Conservation (phyloP, 1,140 invertebrate genomes). For the Coelopa frigida region DNA sequence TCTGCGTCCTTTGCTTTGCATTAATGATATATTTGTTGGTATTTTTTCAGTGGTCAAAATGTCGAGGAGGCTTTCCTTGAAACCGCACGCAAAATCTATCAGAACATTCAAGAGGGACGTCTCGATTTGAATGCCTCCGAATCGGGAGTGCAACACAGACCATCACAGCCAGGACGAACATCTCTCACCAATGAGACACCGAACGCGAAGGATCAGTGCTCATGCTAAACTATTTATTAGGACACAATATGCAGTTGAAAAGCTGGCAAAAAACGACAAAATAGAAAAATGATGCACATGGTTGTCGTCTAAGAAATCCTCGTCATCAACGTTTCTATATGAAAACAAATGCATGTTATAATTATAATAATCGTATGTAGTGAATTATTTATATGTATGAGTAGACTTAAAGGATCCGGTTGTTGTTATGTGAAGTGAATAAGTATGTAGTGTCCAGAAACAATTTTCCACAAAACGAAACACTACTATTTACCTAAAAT, state of each 20-base stretch:
- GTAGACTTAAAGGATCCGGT: too few relatives aligned
- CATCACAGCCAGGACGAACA: slow-evolving; percentile 72
- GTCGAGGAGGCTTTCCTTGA: slow-evolving; percentile 99
- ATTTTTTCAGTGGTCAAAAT: slow-evolving; percentile 84
- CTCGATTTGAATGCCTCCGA: slow-evolving; percentile 98
- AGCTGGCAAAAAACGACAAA: neutral
- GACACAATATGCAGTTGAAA: neutral
- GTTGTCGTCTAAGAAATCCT: neutral
- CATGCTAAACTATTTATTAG: slow-evolving; percentile 71
- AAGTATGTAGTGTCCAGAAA: too few relatives aligned
- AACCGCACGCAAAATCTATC: slow-evolving; percentile 98
- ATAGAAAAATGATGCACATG: neutral
- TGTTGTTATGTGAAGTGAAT: too few relatives aligned
- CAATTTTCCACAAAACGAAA: too few relatives aligned
- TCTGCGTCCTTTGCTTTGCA: slow-evolving; percentile 10
- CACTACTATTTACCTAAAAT: too few relatives aligned
- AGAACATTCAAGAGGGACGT: slow-evolving; percentile 98
- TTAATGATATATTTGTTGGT: neutral
- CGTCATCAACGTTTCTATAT: neutral
- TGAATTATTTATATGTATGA: too few relatives aligned
- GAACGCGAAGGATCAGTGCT: slow-evolving; percentile 75
- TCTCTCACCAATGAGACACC: slow-evolving; percentile 65
- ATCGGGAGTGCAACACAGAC: slow-evolving; percentile 98
- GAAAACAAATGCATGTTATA: too few relatives aligned
- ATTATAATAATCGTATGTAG: too few relatives aligned